Evolutionary conservation across 2,888 invertebrate species (phyloP).

Genomic region (Sturmia bella): DNA sequence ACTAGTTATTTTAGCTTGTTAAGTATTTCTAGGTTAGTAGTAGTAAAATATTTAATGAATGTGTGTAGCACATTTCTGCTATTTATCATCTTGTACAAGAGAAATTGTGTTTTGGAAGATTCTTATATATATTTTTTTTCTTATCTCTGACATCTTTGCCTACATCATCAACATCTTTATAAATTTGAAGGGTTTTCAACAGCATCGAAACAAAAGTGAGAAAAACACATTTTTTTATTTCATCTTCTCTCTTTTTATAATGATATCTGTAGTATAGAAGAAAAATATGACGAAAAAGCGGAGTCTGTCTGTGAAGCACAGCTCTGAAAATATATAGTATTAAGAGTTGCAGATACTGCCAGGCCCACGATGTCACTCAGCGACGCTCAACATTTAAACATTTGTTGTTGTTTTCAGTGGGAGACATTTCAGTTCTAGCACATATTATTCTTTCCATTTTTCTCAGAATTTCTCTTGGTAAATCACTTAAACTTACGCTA

Average conservation of each 20-base stretch:
- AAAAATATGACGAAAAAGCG: not conserved
- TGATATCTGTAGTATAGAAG: conserved; percentile 19
- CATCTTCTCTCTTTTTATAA: not conserved
- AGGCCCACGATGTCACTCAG: too few species aligned
- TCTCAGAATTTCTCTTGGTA: too few species aligned
- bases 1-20: not conserved
- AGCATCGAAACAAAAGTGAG: conserved; percentile 18
- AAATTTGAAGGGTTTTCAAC: conserved; percentile 38
- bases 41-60: conserved; percentile 16
- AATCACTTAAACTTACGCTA: too few species aligned
- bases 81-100: conserved; percentile 31
- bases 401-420: too few species aligned
- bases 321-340: too few species aligned
- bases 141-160: conserved; percentile 56
- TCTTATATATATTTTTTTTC: not conserved
- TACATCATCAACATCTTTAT: conserved; percentile 43
- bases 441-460: too few species aligned
- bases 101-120: conserved; percentile 4
- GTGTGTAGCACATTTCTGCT: conserved; percentile 8
- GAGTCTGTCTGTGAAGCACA: not conserved
- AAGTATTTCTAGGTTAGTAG: not conserved
- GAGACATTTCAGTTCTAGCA: too few species aligned
- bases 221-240: not conserved
- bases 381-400: too few species aligned
- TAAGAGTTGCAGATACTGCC: too few species aligned